Base-by-base conservation (phyloP, 2,113 vertebrate species). In the Girardinichthys multiradiatus region DNA sequence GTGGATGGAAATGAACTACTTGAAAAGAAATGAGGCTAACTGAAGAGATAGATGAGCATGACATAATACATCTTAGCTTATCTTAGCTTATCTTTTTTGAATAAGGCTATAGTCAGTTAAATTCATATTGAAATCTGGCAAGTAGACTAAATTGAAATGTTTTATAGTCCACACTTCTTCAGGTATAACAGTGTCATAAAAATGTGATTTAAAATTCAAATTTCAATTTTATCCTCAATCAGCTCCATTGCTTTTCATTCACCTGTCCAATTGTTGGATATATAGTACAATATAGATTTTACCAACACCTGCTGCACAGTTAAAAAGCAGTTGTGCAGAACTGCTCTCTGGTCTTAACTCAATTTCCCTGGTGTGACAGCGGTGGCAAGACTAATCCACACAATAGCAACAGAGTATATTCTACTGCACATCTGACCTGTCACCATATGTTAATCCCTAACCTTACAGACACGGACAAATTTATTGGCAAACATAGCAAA, bases 141-240 rank as follows among this genome's bases (percentile, higher is more conserved):
- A n/a, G 17, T 45, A 1, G 45, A 73, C 70, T 61, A 4, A 11
- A 70, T 39, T 80, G 86, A 87, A 79, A 82, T 66, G 35, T 54
- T 57, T 54, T 1, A 2, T 29, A 11, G 57, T 45, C 8, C 48
- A 4, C 29, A 48, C 73, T 65, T 81, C 83, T 82, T 74, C 10
- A 26, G 33, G 33, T 64, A 77, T 58, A 74, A 79, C 12, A 13
- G 64, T 17, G 63, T 70, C 21, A 70, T 84, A 84, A 90, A 89
- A 76, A 72, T 45, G 39, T 42, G 51, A 39, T 65, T 77, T 77
- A 79, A 90, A 88, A 85, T 71, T 51, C 4, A 51, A 85, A 77
- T 68, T 86, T 37, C 35, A 74, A 31, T 83, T 88, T 86, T 64
- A 89, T 84, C 87, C 76, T 87, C 64, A 77, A 79, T 89, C 72